Evolutionary conservation across 1,140 invertebrate species (phyloP).

Genomic region (Conus betulinus): DNA sequence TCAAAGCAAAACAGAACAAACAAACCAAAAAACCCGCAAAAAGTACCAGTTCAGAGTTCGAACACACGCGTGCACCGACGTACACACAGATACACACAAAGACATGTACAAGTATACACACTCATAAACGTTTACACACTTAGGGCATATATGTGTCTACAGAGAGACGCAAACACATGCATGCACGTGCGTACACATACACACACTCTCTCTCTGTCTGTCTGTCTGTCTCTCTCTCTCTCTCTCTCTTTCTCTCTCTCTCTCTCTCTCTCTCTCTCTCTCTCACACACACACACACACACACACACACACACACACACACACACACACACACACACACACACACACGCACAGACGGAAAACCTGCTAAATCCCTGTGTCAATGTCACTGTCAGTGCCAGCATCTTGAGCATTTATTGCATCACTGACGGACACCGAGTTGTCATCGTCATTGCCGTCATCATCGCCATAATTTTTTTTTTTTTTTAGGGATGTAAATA

Average conservation of each 20-base stretch:
- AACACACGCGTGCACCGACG: background rate
- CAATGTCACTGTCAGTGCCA: background rate
- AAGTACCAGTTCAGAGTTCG: too few relatives aligned
- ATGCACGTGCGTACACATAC: background rate
- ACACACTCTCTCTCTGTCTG: background rate
- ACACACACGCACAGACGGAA: too few relatives aligned
- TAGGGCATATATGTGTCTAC: background rate
- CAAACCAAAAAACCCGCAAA: too few relatives aligned
- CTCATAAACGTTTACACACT: background rate
- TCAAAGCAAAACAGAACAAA: too few relatives aligned
- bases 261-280: background rate
- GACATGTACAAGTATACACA: background rate
- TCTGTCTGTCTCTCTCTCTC: too few relatives aligned
- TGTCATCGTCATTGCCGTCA: too few relatives aligned
- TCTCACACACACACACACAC: background rate
- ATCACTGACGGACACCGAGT: too few relatives aligned
- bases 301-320: background rate
- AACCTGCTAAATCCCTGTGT: background rate
- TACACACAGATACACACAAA: background rate
- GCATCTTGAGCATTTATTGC: too few relatives aligned
- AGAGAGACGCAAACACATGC: background rate
- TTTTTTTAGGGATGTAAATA: too few relatives aligned
- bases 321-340: too few relatives aligned
- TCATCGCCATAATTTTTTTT: too few relatives aligned
- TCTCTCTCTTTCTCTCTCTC: too few relatives aligned